A percentile compares a stretch with the other conserved stretches of the same genome.
Conservation (phyloP, 2,888 invertebrate genomes). For the Proisotoma minuta region DNA sequence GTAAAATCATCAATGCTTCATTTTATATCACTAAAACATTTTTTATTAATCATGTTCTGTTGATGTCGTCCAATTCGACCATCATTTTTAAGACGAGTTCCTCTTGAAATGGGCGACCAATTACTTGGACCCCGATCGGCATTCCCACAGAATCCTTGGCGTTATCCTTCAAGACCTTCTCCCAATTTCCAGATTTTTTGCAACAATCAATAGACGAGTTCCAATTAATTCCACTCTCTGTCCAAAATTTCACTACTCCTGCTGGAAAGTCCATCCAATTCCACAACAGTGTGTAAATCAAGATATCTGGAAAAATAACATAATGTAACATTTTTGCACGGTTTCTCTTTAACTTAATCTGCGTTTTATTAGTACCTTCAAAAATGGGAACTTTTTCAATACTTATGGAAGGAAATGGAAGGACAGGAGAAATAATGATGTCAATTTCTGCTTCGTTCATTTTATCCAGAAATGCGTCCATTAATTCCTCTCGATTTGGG, state of each 20-base stretch:
- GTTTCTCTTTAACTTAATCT: too few relatives aligned
- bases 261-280: slow-evolving; percentile 34
- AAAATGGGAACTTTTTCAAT: background rate
- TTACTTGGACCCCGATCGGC: slow-evolving; percentile 52
- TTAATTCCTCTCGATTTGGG: slow-evolving; percentile 19
- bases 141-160: slow-evolving; percentile 48
- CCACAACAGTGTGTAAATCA: slow-evolving; percentile 29
- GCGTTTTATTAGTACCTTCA: too few relatives aligned
- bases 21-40: too few relatives aligned
- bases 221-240: slow-evolving; percentile 28
- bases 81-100: slow-evolving; percentile 51
- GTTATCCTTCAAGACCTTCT: too few relatives aligned
- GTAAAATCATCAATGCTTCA: too few relatives aligned
- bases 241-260: slow-evolving; percentile 34
- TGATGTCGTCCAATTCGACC: slow-evolving; percentile 41
- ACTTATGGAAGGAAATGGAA: slow-evolving; percentile 7
- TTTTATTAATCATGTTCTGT: slow-evolving; percentile 6
- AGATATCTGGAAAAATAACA: slow-evolving; percentile 20
- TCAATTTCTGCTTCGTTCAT: slow-evolving; percentile 33
- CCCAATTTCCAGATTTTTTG: background rate
- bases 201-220: background rate
- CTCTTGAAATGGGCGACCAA: slow-evolving; percentile 51
- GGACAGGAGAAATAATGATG: slow-evolving; percentile 32
- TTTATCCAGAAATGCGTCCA: slow-evolving; percentile 23
- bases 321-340: too few relatives aligned